Conservation (phyloP, 2,113 vertebrate species). For the Corythoichthys haematopterus region DNA sequence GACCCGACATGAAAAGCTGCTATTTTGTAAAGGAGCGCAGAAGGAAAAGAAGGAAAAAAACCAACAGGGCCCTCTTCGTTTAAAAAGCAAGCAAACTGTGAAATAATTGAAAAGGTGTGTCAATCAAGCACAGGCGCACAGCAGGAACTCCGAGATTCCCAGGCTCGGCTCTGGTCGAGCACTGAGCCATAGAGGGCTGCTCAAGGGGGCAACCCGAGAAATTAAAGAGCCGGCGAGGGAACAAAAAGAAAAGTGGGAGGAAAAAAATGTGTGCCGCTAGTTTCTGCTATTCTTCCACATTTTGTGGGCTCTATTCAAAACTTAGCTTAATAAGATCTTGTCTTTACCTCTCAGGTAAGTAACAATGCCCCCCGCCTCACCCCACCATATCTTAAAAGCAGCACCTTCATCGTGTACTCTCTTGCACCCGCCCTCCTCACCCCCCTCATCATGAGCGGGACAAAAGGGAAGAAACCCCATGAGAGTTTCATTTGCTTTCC, state of each 20-base stretch:
- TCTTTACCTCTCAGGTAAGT: conserved; percentile 74
- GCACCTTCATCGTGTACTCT: conserved; percentile 43
- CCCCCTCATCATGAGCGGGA: conserved; percentile 59
- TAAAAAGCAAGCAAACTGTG: conserved; percentile 81
- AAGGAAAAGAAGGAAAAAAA: conserved; percentile 56
- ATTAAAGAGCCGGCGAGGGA: conserved; percentile 63
- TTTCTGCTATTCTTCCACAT: conserved; percentile 38
- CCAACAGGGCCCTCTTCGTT: conserved; percentile 74
- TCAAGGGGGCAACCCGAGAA: conserved; percentile 70
- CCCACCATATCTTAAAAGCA: conserved; percentile 54
- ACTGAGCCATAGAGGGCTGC: conserved; percentile 68
- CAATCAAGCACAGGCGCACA: conserved; percentile 74
- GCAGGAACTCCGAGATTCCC: conserved; percentile 72
- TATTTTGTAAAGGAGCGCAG: conserved; percentile 75
- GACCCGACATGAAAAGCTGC: conserved; percentile 78
- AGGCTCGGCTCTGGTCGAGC: conserved; percentile 69
- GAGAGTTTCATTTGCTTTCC: conserved; percentile 63
- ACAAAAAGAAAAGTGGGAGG: conserved; percentile 48
- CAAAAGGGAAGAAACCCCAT: conserved; percentile 71
- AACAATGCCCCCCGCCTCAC: conserved; percentile 57
- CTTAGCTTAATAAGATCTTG: conserved; percentile 71
- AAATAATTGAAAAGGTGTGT: conserved; percentile 85
- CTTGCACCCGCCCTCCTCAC: conserved; percentile 23
- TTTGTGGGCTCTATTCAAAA: conserved; percentile 53
- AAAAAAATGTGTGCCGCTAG: conserved; percentile 62